A percentile compares a stretch with the other conserved stretches of the same genome.
Conservation (phyloP, 1,140 invertebrate genomes). For the Marisa cornuarietis region DNA sequence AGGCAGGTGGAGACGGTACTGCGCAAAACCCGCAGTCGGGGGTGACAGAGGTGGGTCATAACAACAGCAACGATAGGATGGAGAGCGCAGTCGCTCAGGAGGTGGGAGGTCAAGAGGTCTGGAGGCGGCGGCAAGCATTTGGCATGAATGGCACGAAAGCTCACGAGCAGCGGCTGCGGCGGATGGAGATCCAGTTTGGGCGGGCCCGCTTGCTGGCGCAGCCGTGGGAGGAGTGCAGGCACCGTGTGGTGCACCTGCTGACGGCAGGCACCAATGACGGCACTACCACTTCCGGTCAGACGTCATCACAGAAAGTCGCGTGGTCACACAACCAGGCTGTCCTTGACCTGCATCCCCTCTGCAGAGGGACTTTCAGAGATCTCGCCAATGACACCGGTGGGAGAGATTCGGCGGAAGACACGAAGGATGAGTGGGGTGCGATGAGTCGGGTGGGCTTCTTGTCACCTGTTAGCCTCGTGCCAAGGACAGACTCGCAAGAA, state of each 20-base stretch:
- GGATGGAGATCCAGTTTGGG: slow-evolving; percentile 19
- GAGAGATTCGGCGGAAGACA: not conserved
- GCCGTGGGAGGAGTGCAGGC: slow-evolving; percentile 1
- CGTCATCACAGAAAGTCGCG: not conserved
- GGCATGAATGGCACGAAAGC: slow-evolving; percentile 4
- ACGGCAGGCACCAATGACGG: not conserved
- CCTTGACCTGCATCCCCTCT: not conserved
- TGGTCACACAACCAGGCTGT: not conserved
- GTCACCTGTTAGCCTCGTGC: not conserved
- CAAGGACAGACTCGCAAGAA: not conserved
- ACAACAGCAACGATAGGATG: too few species aligned
- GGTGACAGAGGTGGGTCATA: too few species aligned
- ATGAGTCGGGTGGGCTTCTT: not conserved
- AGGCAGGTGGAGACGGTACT: too few species aligned
- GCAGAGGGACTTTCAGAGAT: not conserved
- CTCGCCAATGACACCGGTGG: not conserved
- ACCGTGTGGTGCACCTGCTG: not conserved
- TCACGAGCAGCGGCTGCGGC: slow-evolving; percentile 10
- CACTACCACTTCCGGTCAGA: not conserved
- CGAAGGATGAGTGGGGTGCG: not conserved
- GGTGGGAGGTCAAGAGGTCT: not conserved
- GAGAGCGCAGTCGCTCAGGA: too few species aligned
- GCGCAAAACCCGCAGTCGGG: too few species aligned
- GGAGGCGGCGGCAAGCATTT: not conserved
- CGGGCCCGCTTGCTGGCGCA: slow-evolving; percentile 9